Base-by-base conservation (phyloP, 2,888 invertebrate genomes). In the Ormyrus thymus region DNA sequence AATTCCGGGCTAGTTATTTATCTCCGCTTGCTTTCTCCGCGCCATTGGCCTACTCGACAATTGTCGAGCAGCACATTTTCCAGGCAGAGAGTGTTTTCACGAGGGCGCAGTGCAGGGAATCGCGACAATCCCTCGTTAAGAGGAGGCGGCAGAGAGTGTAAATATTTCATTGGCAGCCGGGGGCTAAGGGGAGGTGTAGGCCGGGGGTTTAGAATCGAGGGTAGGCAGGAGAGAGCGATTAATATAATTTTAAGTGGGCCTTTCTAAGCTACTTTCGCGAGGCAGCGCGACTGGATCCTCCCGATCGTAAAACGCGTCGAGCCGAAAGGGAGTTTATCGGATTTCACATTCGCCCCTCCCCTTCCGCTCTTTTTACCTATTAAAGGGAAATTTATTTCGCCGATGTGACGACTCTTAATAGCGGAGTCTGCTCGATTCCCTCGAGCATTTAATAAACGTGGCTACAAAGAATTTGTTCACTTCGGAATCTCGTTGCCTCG, bases 91-190 rank as follows among this genome's bases (percentile, higher is more conserved):
- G 8, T n/a, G 51, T 29, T 51, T 62, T 53, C 53, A 53, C 51
- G 15, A 59, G 53, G 13, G 7, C 48, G 11, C 29, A 3, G 4
- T 0, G 48, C 10, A 55, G 29, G 43, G 59, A 74, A 58, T 50
- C 53, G 53, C 55, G 69, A 69, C 61, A 76, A 76, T 69, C 76
- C 48, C 76, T 61, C 76, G 56, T 56, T 64, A 58, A 51, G 51
- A 66, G 58, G 66, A 15, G 56, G 53, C 45, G 62, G 29, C 29
- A n/a, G 46, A 15, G 66, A 58, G 59, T 74, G 74, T 74, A 74
- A 66, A 74, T 74, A 74, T 58, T 74, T 74, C 59, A 56, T 51
- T 59, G 45, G 29, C 13, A 55, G 48, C 11, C n/a, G 5, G 29
- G n/a, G 4, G 13, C 8, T 29, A 43, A n/a, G 61, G 7, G 29